Base-by-base conservation (phyloP, 2,113 vertebrate genomes). In the Pithys albifrons region DNA sequence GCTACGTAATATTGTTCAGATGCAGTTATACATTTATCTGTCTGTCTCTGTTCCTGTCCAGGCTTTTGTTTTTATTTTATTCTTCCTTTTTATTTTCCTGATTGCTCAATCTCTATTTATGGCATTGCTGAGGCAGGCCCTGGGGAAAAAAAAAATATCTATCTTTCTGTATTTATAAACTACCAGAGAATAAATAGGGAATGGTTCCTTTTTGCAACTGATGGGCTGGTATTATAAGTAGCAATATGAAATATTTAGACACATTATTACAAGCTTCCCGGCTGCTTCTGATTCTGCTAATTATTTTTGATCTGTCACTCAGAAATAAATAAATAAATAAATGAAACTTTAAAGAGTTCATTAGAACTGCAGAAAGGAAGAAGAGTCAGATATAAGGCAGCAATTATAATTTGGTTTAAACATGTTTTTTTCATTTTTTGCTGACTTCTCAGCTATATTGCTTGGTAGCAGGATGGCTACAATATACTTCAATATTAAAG, bases 261-360 rank as follows among this genome's bases (percentile, higher is more conserved):
- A 66, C 64, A 71, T 90, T 91, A 94, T 88, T 97, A 94, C 62
- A 83, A 91, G 76, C 88, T 96, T 96, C 91, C 91, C 29, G 88
- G 54, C 77, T 95, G 80, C 82, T 89, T 96, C 67, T 70, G 73
- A 92, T 93, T 97, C 97, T 93, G 92, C 46, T 94, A 94, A 95
- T 97, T 92, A 87, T 95, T 95, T 96, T 95, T 94, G 83, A 77
- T 91, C 87, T 91, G 89, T 71, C 92, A 80, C 62, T 96, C 69
- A 85, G 79, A 95, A 97, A 93, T 93, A 62, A 91, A 85, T 62
- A 64, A 69, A 90, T 77, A 84, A 90, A 77, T 77, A 90, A 90
- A 71, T 67, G 73, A 35, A 67, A 78, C 91, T 97, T 95, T 86
- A 94, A 97, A 95, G 79, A 92, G 86, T 95, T 95, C 85, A 91